Percentiles rank a stretch among this genome's conserved stretches.
Conservation (phyloP, 2,797 vertebrate species). For the Spondyliosoma cantharus region DNA sequence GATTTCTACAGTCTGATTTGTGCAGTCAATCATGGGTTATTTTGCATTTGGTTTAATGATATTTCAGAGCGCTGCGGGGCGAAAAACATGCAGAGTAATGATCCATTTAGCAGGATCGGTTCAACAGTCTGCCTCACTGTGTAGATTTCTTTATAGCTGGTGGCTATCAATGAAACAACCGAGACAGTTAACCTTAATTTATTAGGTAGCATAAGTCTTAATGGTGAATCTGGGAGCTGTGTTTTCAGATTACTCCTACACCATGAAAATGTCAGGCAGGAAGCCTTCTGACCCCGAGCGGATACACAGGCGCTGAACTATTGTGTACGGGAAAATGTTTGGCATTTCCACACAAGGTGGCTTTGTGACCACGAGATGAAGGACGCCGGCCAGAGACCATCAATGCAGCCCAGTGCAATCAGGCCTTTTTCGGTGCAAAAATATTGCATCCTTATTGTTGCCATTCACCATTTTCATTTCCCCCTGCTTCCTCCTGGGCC, state of each 20-base stretch:
- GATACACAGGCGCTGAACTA: constrained; percentile 19
- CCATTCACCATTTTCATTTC: constrained; percentile 52
- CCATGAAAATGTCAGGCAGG: constrained; percentile 61
- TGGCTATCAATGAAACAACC: constrained; percentile 16
- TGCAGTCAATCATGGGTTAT: constrained; percentile 7
- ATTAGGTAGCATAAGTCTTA: constrained; percentile 8
- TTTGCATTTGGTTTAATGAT: constrained; percentile 42
- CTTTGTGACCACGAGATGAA: constrained; percentile 14
- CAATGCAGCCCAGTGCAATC: constrained; percentile 45
- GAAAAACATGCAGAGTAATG: constrained; percentile 6
- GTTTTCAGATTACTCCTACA: constrained; percentile 13
- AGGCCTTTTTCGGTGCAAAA: constrained; percentile 32
- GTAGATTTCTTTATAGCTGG: neutral
- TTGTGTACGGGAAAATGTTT: constrained; percentile 13
- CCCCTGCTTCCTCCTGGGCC: constrained; percentile 30
- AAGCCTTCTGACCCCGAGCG: constrained; percentile 37
- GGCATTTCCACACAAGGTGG: constrained; percentile 43
- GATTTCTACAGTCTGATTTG: constrained; percentile 5
- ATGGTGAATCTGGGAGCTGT: constrained; percentile 25
- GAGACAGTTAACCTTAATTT: neutral
- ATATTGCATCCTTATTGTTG: constrained; percentile 42
- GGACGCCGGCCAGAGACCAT: constrained; percentile 25
- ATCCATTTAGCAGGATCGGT: constrained; percentile 3
- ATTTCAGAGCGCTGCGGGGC: neutral
- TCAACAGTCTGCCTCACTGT: neutral